Percentiles rank a stretch among this genome's conserved stretches.
Evolutionary conservation across 1,140 invertebrate genomes (phyloP).

Genomic region (Drosophila funebris): DNA sequence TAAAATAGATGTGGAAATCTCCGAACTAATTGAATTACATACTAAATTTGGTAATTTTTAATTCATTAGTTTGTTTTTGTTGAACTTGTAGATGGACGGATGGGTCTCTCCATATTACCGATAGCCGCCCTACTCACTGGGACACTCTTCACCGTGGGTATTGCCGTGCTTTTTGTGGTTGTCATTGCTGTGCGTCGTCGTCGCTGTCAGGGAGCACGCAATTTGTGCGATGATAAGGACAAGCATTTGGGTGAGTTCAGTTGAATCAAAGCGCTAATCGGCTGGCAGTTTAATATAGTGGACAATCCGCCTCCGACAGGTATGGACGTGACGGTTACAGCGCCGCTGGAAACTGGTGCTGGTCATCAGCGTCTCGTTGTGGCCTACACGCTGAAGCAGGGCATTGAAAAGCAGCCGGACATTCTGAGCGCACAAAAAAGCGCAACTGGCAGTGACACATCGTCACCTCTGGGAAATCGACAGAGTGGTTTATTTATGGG

Average conservation of each 20-base stretch:
- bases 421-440: conserved; percentile 84
- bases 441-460: conserved; percentile 78
- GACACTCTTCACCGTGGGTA: conserved; percentile 86
- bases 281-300: neutral
- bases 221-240: conserved; percentile 84
- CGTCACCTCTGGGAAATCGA: conserved; percentile 81
- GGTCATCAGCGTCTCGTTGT: conserved; percentile 86
- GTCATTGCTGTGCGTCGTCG: conserved; percentile 85
- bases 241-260: conserved; percentile 85
- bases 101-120: conserved; percentile 86
- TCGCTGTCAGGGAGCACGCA: conserved; percentile 75
- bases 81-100: conserved; percentile 85
- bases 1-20: no score
- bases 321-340: conserved; percentile 84
- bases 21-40: no score
- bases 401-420: conserved; percentile 84
- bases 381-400: conserved; percentile 86
- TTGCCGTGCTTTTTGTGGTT: conserved; percentile 87
- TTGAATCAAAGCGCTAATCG: neutral
- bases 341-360: conserved; percentile 85
- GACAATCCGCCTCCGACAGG: conserved; percentile 42
- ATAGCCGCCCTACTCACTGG: conserved; percentile 86
- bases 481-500: conserved; percentile 78
- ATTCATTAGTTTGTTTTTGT: neutral
- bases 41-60: no score